Evolutionary conservation across 2,797 vertebrate species (phyloP).

Genomic region (Pyrocephalus nanus): DNA sequence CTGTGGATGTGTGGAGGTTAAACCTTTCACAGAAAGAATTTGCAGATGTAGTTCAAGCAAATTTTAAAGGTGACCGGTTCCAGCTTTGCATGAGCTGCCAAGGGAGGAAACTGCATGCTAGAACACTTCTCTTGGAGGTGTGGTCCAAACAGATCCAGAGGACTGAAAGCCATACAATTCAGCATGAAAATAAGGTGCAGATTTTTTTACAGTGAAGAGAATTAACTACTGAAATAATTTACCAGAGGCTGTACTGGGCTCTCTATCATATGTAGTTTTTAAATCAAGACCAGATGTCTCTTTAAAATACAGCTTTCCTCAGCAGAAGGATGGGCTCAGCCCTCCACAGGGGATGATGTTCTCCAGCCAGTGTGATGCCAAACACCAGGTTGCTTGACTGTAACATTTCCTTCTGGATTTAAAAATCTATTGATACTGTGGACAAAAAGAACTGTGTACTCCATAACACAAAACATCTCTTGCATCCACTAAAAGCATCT

Average conservation of each 20-base stretch:
- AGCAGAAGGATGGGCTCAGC: not conserved
- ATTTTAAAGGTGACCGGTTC: not conserved
- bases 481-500: not conserved
- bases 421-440: not conserved
- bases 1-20: not conserved
- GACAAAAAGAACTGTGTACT: not conserved
- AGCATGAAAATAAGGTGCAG: not conserved
- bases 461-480: fast-evolving
- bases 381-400: not conserved
- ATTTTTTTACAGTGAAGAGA: conserved; percentile 14
- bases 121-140: not conserved
- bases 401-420: not conserved
- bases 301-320: not conserved
- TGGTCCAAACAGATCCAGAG: not conserved
- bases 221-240: conserved; percentile 51
- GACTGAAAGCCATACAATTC: not conserved
- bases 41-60: not conserved
- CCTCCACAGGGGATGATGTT: not conserved
- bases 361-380: not conserved
- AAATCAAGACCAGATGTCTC: conserved; percentile 29
- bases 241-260: not conserved
- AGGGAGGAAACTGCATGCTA: not conserved
- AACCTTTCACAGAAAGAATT: not conserved
- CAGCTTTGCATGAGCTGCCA: not conserved
- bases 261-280: not conserved